These are phyloP conservation scores for Gobio occitaniae DNA, from an alignment of 2,797 vertebrate species.

Conservation along the genomic window DNA sequence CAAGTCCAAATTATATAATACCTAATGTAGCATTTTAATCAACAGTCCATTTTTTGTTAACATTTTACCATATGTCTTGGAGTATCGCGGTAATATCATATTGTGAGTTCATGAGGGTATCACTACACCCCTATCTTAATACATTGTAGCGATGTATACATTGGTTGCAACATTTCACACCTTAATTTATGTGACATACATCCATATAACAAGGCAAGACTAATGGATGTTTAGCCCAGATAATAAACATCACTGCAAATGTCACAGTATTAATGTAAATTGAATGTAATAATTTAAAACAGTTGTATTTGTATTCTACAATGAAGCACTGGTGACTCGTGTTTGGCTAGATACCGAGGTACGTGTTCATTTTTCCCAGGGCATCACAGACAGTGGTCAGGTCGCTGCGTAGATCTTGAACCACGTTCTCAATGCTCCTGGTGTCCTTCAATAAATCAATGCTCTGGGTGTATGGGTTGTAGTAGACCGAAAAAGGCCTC, in stretches of 20 bases:
- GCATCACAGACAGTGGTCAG: constrained; percentile 95
- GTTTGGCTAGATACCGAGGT: constrained; percentile 87
- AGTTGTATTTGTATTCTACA: constrained; percentile 10
- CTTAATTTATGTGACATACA: neutral
- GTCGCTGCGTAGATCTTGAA: constrained; percentile 93
- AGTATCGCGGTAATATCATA: no score
- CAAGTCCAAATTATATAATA: no score
- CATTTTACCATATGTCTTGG: no score
- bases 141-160: no score
- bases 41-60: no score
- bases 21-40: no score
- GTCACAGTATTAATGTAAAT: neutral
- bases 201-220: constrained; percentile 4
- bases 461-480: constrained; percentile 96
- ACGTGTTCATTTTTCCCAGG: constrained; percentile 96
- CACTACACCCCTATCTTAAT: no score
- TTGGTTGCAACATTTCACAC: no score
- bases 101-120: no score
- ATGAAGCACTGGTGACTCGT: neutral
- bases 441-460: constrained; percentile 95
- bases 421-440: constrained; percentile 91
- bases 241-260: neutral
- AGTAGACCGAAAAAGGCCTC: constrained; percentile 94
- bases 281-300: neutral
- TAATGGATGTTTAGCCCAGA: neutral